A percentile compares a stretch with the other conserved stretches of the same genome.
phyloP scores from a whole-genome alignment of 2,797 vertebrate genomes.

The Chelmon rostratus region DNA sequence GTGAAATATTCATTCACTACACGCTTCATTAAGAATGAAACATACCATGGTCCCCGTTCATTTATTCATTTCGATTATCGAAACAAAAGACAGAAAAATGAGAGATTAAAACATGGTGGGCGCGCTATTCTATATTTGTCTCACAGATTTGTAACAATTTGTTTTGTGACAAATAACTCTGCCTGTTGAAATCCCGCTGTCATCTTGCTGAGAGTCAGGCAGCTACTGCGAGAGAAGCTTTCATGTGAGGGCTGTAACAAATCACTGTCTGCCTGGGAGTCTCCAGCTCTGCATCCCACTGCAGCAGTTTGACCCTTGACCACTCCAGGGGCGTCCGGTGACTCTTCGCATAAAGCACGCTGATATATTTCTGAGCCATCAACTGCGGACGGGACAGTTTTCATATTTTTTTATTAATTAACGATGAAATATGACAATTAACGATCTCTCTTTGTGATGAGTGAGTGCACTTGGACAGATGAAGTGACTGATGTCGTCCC shows the following conservation, averaged over 20 bases:
- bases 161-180: conserved; percentile 87
- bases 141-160: conserved; percentile 87
- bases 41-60: conserved; percentile 79
- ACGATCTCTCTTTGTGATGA: conserved; percentile 66
- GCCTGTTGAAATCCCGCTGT: conserved; percentile 82
- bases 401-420: conserved; percentile 78
- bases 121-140: conserved; percentile 83
- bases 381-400: conserved; percentile 55
- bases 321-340: conserved; percentile 63
- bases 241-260: conserved; percentile 72
- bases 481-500: conserved; percentile 68
- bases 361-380: conserved; percentile 58
- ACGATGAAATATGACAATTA: conserved; percentile 65
- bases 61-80: conserved; percentile 87
- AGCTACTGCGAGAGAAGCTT: conserved; percentile 65
- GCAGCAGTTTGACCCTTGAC: conserved; percentile 76
- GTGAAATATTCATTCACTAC: conserved; percentile 89
- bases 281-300: conserved; percentile 51
- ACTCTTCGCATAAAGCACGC: conserved; percentile 58
- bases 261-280: conserved; percentile 73
- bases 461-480: conserved; percentile 49
- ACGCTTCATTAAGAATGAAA: conserved; percentile 89
- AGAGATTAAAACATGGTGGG: conserved; percentile 83
- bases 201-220: conserved; percentile 75
- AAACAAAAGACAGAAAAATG: conserved; percentile 87